Base-by-base conservation (phyloP, 2,113 vertebrate genomes). In the Eubucco bourcierii region DNA sequence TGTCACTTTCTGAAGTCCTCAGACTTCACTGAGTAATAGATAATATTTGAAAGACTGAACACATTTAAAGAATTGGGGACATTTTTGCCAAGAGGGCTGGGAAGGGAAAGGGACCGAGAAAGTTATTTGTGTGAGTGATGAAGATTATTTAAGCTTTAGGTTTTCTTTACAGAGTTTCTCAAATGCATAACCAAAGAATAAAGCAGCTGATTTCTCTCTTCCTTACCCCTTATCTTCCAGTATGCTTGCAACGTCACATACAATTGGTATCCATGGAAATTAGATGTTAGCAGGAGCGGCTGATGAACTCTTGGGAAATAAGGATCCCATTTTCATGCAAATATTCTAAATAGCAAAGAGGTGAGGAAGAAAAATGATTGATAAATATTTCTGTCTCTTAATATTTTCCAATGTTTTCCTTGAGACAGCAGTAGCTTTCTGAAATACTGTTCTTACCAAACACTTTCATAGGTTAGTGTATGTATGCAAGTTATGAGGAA, bases 281-380 rank as follows among this genome's bases (percentile, higher is more conserved):
- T 88, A 93, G 87, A 87, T 72, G 70, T 50, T 65, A 94, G 76
- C 84, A 92, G 79, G 50, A 93, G 70, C 68, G 83, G 76, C 84
- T 91, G 95, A 94, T 65, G 87, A 95, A 95, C 93, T 93, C 94
- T 73, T 92, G 91, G 87, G 94, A 94, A 96, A 94, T 95, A 96
- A 96, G 95, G 77, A 86, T 83, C 85, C 82, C 63, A 92, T 96
- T 95, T 94, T 96, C 72, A 96, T 96, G 94, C 87, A 95, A 93
- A 95, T 94, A 94, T 86, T 92, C 82, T 95, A 93, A 96, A 95
- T 50, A 95, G 70, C 76, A 91, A 94, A 83, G 87, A 90, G 82
- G 76, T 90, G 59, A 86, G 82, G 53, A 90, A 94, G 79, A 90
- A 95, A 90, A 96, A 84, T 78, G 78, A 79, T 87, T 92, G 91